Conservation (phyloP, 2,797 vertebrate species). For the Ctenosaura bakeri region DNA sequence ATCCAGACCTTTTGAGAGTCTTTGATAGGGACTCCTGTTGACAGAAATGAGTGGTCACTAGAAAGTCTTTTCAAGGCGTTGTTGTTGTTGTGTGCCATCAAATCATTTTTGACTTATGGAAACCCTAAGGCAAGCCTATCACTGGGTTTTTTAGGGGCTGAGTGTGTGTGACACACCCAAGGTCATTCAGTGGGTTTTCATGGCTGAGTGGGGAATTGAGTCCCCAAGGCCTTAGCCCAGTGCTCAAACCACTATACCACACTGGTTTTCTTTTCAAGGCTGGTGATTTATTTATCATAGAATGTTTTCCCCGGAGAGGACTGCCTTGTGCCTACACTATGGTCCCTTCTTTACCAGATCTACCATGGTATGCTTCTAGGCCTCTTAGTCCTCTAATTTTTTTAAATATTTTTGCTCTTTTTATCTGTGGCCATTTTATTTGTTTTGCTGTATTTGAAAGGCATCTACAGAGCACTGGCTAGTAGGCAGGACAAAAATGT, state of each 20-base stretch:
- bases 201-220: too few species aligned
- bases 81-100: too few species aligned
- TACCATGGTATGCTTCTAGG: not conserved
- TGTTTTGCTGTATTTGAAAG: not conserved
- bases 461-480: not conserved
- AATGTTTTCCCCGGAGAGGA: not conserved
- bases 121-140: too few species aligned
- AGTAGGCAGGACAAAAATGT: too few species aligned
- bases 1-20: not conserved
- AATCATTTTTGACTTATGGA: too few species aligned
- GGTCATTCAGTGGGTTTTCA: too few species aligned
- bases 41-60: not conserved
- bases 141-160: too few species aligned
- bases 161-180: too few species aligned
- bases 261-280: not conserved
- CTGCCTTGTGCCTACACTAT: not conserved
- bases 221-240: too few species aligned
- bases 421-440: not conserved
- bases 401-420: not conserved
- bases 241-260: too few species aligned
- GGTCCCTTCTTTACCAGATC: not conserved
- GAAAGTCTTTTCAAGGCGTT: not conserved
- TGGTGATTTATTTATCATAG: not conserved
- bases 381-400: not conserved
- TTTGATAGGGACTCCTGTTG: too few species aligned